Evolutionary conservation across 2,113 vertebrate species (phyloP).

Genomic region (Laticauda laticaudata): DNA sequence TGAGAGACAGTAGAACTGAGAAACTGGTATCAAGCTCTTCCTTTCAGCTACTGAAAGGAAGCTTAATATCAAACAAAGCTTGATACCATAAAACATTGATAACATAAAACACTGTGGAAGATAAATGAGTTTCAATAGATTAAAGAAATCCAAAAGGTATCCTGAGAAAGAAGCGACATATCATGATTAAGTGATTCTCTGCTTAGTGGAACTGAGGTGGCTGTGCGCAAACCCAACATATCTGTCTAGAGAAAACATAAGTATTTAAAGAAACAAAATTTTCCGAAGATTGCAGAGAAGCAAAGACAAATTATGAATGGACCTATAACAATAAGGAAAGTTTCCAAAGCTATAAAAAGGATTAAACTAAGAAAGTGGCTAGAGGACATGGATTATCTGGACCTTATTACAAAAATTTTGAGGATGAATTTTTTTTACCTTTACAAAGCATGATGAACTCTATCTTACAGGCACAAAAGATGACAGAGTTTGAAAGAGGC

Average conservation of each 20-base stretch:
- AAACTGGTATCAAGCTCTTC: neutral
- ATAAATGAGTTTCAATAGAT: neutral
- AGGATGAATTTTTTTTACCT: neutral
- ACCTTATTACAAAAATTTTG: too few species aligned
- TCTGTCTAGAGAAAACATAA: neutral
- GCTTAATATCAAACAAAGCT: neutral
- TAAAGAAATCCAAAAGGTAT: neutral
- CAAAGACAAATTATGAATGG: neutral
- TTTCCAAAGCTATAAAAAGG: neutral
- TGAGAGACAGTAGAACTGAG: neutral
- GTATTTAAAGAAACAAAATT: neutral
- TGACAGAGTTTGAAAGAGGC: neutral
- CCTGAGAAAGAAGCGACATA: neutral
- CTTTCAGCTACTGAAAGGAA: neutral
- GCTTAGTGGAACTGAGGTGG: neutral
- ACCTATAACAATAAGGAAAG: neutral
- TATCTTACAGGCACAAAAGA: neutral
- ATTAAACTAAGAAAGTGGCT: neutral
- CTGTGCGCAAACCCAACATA: neutral
- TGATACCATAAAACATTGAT: neutral
- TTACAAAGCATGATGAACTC: neutral
- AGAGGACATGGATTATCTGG: neutral
- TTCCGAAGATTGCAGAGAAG: neutral
- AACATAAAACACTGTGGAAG: neutral
- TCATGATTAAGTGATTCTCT: neutral